phyloP scores from a whole-genome alignment of 2,888 invertebrate species.

The Calameuta pallipes region DNA sequence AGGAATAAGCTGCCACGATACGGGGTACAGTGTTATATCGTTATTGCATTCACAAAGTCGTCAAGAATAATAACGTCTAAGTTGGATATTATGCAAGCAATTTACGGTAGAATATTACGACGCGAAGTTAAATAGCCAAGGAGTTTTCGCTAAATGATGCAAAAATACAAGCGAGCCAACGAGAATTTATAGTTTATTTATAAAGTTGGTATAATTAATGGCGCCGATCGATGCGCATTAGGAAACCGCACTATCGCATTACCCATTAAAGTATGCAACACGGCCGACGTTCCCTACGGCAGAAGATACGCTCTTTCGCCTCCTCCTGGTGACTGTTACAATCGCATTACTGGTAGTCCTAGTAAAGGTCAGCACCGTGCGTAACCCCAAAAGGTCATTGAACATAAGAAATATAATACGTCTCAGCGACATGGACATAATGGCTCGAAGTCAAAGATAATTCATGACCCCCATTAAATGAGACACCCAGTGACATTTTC shows the following conservation, averaged over 20 bases:
- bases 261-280: constrained; percentile 38
- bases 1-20: not conserved
- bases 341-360: not conserved
- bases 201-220: constrained; percentile 39
- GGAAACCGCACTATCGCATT: constrained; percentile 34
- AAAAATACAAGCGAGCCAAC: constrained; percentile 29
- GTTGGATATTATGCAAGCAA: constrained; percentile 10
- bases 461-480: not conserved
- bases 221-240: constrained; percentile 39
- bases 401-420: not conserved
- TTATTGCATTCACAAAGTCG: constrained; percentile 3
- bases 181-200: constrained; percentile 35
- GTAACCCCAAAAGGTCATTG: constrained; percentile 8
- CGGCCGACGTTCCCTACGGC: constrained; percentile 27
- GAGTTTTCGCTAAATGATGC: constrained; percentile 28
- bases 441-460: not conserved
- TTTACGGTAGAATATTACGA: not conserved
- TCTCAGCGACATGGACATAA: not conserved
- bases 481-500: not conserved
- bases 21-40: constrained; percentile 7
- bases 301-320: not conserved
- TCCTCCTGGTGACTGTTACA: not conserved
- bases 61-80: constrained; percentile 16
- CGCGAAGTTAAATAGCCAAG: constrained; percentile 19
- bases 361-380: constrained; percentile 5